Base-by-base conservation (phyloP, 2,113 vertebrate genomes). In the Aphyosemion australe region DNA sequence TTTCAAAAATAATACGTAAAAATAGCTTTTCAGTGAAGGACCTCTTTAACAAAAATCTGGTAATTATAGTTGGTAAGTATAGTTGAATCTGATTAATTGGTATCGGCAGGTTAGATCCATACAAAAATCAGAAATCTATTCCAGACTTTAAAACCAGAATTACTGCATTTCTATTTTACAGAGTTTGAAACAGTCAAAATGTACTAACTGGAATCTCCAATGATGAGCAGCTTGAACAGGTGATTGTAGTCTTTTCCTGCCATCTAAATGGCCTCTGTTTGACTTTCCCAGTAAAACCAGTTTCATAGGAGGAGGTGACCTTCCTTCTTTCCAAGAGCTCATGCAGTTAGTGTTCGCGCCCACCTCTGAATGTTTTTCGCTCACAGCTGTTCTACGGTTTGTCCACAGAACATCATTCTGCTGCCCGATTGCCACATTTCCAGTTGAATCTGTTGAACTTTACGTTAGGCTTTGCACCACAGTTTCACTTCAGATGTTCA, bases 151-250 rank as follows among this genome's bases (percentile, higher is more conserved):
- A 11, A 42, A 50, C 18, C 42, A 31, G 42, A 46, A 14, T 13
- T 1, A 31, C 4, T 10, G 42, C 43, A 16, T 10, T 8, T 37
- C 16, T 1, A 12, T 0, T 58, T 42, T 31, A 48, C 3, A 26
- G 45, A 26, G 19, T 20, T 4, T 31, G 7, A 39, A 26, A 26
- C 26, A 26, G 26, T 26, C 26, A 26, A 26, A 56, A 75, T 8
- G 43, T 50, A 93, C 93, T 93, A 68, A 95, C 94, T 94, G 64
- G 94, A 95, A 85, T 95, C 94, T 85, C 94, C 94, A 1, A 95
- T 95, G 88, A 95, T 94, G 78, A 95, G 94, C 80, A 95, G 89
- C 50, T 95, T 95, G 59, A 95, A 95, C 58, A 95, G 92, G 66
- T 95, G 94, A 69, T 93, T 90, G 83, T 95, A 95, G 82, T 95